Evolutionary conservation across 2,797 vertebrate genomes (phyloP).

Genomic region (Merluccius polli): DNA sequence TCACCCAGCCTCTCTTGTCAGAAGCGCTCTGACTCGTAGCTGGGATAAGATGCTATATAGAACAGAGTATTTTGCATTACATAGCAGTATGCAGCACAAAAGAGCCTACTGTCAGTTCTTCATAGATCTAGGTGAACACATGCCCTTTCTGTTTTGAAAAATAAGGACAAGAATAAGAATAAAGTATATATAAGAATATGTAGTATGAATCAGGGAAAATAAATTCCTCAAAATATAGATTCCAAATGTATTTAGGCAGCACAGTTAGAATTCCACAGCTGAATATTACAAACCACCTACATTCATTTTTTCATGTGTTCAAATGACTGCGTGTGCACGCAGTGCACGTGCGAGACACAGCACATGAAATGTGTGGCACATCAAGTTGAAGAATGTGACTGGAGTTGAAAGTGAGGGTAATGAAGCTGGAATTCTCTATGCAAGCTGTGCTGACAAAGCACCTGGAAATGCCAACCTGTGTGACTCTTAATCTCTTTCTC

Average conservation of each 20-base stretch:
- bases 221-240: neutral
- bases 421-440: conserved; percentile 54
- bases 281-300: neutral
- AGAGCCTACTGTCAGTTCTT: too few relatives aligned
- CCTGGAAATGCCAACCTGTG: conserved; percentile 45
- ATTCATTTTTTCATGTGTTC: neutral
- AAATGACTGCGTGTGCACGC: neutral
- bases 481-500: conserved; percentile 32
- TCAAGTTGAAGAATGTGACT: conserved; percentile 26
- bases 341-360: neutral
- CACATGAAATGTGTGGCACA: conserved; percentile 8
- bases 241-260: neutral
- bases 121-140: too few relatives aligned
- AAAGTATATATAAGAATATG: too few relatives aligned
- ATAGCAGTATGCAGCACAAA: too few relatives aligned
- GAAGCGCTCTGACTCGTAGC: neutral
- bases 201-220: neutral
- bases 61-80: too few relatives aligned
- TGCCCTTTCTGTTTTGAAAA: too few relatives aligned
- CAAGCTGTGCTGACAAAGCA: conserved; percentile 52
- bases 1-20: neutral
- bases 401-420: conserved; percentile 31
- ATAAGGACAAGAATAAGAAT: too few relatives aligned
- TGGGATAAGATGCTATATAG: neutral
- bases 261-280: neutral